A percentile compares a stretch with the other conserved stretches of the same genome.
Evolutionary conservation across 2,888 invertebrate genomes (phyloP).

Genomic region (Spodoptera littoralis): DNA sequence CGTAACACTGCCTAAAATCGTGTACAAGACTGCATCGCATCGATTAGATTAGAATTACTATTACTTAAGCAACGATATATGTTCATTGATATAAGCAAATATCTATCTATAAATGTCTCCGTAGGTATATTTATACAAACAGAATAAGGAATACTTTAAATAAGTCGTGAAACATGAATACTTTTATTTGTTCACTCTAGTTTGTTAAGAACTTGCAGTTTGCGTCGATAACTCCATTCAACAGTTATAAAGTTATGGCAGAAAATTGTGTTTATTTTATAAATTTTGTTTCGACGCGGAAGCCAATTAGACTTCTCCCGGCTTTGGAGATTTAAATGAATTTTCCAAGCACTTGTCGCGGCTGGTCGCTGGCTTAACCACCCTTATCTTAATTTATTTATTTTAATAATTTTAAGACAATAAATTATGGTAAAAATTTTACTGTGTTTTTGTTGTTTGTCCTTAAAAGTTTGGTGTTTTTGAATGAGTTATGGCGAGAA

Average conservation of each 20-base stretch:
- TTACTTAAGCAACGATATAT: slow-evolving; percentile 16
- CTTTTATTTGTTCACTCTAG: slow-evolving; percentile 46
- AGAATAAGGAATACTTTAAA: slow-evolving; percentile 7
- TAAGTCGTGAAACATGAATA: slow-evolving; percentile 15
- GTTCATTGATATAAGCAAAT: neutral
- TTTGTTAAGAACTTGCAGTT: slow-evolving; percentile 43
- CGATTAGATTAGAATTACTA: slow-evolving; percentile 24
- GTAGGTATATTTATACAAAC: slow-evolving; percentile 6
- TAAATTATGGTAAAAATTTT: slow-evolving; percentile 56
- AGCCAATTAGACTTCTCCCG: slow-evolving; percentile 60
- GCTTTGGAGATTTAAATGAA: slow-evolving; percentile 61
- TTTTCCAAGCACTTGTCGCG: slow-evolving; percentile 54
- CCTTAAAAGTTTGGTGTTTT: slow-evolving; percentile 9
- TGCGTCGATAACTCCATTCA: slow-evolving; percentile 45
- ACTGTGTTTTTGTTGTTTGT: slow-evolving; percentile 33
- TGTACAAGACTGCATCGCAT: slow-evolving; percentile 55
- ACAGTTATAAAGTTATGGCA: slow-evolving; percentile 48
- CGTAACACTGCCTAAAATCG: slow-evolving; percentile 42
- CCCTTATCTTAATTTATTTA: slow-evolving; percentile 64
- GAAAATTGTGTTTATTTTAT: slow-evolving; percentile 55
- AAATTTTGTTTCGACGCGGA: slow-evolving; percentile 59
- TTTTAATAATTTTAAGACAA: slow-evolving; percentile 63
- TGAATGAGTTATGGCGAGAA: slow-evolving; percentile 3
- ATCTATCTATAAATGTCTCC: slow-evolving; percentile 16
- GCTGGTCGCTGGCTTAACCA: slow-evolving; percentile 50